Percentiles rank a stretch among this genome's conserved stretches.
These are phyloP conservation scores for Manacus vitellinus DNA, from an alignment of 2,113 vertebrate species.

Conservation along the genomic window DNA sequence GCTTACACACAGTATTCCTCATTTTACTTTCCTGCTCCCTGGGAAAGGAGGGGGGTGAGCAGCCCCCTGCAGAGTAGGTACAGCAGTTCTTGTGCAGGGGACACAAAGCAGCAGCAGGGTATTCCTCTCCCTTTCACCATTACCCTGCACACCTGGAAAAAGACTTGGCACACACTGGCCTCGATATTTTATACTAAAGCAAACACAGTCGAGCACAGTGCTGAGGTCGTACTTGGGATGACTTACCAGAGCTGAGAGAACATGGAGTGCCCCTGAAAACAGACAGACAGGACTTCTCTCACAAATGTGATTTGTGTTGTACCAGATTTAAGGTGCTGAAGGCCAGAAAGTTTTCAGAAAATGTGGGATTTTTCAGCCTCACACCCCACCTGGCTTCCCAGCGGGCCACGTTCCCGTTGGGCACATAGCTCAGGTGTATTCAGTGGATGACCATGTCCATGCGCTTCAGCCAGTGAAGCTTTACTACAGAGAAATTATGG, in stretches of 20 bases:
- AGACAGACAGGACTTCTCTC: not conserved
- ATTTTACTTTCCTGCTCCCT: not conserved
- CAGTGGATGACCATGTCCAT: not conserved
- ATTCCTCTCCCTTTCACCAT: not conserved
- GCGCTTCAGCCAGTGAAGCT: not conserved
- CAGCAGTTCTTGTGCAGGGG: not conserved
- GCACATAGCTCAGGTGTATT: not conserved
- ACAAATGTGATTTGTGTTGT: not conserved
- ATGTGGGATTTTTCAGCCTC: not conserved
- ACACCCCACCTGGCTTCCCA: not conserved
- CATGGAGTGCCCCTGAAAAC: not conserved
- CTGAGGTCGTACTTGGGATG: not conserved
- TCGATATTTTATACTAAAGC: not conserved
- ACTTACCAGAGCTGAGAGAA: not conserved
- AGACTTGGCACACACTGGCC: not conserved
- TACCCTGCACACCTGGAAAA: not conserved
- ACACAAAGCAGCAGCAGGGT: not conserved
- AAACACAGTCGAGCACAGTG: not conserved
- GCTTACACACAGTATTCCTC: not conserved
- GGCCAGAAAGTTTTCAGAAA: not conserved
- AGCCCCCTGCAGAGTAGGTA: not conserved
- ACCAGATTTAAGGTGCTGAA: not conserved
- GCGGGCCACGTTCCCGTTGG: not conserved
- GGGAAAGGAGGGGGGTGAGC: not conserved
- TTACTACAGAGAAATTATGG: not conserved